Percentiles rank a stretch among this genome's conserved stretches.
Evolutionary conservation across 2,797 vertebrate genomes (phyloP).

Genomic region (Muscicapa comitata): DNA sequence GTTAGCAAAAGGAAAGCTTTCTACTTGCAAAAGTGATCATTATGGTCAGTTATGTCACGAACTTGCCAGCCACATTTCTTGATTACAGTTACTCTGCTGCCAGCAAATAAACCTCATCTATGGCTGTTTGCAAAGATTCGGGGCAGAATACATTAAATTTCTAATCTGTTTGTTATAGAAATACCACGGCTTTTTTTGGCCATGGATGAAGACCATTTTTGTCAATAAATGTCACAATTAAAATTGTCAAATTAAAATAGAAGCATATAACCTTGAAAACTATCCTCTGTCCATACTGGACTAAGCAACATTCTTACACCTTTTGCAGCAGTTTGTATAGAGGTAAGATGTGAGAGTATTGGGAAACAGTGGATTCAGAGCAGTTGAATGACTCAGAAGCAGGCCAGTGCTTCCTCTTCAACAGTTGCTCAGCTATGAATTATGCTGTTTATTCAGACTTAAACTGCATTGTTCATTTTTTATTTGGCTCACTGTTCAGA

Average conservation of each 20-base stretch:
- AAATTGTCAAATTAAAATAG: not conserved
- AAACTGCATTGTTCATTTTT: not conserved
- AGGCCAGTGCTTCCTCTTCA: not conserved
- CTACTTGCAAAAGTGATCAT: not conserved
- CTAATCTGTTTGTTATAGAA: not conserved
- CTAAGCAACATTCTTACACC: not conserved
- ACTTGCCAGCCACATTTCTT: not conserved
- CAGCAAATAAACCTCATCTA: not conserved
- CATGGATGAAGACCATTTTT: not conserved
- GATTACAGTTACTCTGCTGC: not conserved
- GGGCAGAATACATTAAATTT: not conserved
- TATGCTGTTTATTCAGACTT: not conserved
- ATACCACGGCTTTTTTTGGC: not conserved
- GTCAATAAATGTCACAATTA: not conserved
- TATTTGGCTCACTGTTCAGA: not conserved
- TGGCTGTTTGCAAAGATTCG: not conserved
- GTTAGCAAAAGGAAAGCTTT: not conserved
- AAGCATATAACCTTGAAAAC: not conserved
- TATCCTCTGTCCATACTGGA: not conserved
- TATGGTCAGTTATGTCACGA: not conserved
- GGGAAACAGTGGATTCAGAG: rapidly evolving
- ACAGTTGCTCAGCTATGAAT: not conserved
- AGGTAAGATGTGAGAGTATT: not conserved
- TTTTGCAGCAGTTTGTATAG: not conserved
- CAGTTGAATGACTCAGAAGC: not conserved